A percentile compares a stretch with the other conserved stretches of the same genome.
Conservation (phyloP, 2,888 invertebrate genomes). For the Drosophila nigritarsus region DNA sequence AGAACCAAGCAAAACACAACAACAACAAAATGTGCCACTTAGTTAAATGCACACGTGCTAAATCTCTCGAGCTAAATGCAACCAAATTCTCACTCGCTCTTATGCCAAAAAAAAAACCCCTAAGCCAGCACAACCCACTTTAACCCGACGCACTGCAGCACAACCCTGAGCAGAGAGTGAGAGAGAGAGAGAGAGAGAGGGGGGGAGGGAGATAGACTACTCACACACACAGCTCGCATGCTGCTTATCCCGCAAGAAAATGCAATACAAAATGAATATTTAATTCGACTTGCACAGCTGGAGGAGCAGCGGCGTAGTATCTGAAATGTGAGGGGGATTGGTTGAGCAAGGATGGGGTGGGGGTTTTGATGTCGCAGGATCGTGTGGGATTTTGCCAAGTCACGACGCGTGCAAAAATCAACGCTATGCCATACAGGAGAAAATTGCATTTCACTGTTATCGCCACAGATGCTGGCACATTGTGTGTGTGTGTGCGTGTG, state of each 20-base stretch:
- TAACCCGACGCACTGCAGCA: neutral
- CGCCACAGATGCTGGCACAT: slow-evolving; percentile 36
- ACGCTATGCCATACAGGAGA: slow-evolving; percentile 66
- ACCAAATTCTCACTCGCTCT: slow-evolving; percentile 34
- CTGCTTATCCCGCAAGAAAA: slow-evolving; percentile 52
- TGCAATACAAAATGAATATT: slow-evolving; percentile 79
- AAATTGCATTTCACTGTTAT: slow-evolving; percentile 77
- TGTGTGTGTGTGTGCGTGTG: slow-evolving; percentile 15
- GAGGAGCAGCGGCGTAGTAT: neutral
- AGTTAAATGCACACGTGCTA: slow-evolving; percentile 79
- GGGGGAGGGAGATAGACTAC: neutral
- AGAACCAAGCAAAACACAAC: slow-evolving; percentile 7
- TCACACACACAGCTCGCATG: slow-evolving; percentile 15
- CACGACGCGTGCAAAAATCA: slow-evolving; percentile 69
- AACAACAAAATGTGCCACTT: slow-evolving; percentile 60
- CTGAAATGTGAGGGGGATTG: neutral
- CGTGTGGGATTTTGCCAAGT: slow-evolving; percentile 38
- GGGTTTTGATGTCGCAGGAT: slow-evolving; percentile 11
- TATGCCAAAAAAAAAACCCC: slow-evolving; percentile 7
- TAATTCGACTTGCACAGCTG: slow-evolving; percentile 50
- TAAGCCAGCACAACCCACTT: neutral
- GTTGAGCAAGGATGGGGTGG: neutral
- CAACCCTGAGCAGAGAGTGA: neutral
- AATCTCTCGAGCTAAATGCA: slow-evolving; percentile 79
- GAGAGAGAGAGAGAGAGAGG: neutral